Conservation (phyloP, 2,113 vertebrate species). For the Mirza zaza region DNA sequence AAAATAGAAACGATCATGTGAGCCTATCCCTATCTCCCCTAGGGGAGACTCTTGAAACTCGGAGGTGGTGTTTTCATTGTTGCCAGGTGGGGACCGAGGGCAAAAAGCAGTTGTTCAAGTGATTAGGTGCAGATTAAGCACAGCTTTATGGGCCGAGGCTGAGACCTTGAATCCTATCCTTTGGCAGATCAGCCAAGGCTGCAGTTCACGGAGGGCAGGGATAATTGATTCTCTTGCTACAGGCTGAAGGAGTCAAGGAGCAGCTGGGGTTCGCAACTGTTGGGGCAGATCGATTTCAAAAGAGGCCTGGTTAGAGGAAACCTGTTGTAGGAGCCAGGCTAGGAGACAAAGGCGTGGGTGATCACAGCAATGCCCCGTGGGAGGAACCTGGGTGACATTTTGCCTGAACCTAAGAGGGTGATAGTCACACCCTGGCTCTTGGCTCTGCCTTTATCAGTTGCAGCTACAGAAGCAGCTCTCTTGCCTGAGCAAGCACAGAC, state of each 20-base stretch:
- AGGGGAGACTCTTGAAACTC: neutral
- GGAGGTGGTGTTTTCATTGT: neutral
- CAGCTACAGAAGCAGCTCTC: neutral
- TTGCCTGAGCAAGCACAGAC: neutral
- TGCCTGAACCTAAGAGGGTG: neutral
- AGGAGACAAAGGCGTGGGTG: neutral
- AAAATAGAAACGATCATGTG: neutral
- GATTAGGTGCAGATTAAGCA: slow-evolving; percentile 51
- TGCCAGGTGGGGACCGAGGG: slow-evolving; percentile 56
- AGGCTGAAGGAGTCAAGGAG: neutral
- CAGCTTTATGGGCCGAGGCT: neutral
- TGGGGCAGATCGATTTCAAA: slow-evolving; percentile 69
- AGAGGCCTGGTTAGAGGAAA: neutral
- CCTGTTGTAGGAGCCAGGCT: neutral
- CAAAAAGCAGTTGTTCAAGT: slow-evolving; percentile 53
- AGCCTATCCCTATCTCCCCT: neutral
- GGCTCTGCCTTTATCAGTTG: neutral
- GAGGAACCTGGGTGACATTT: neutral
- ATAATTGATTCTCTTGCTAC: slow-evolving; percentile 60
- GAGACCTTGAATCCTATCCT: neutral
- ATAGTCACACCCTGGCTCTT: neutral
- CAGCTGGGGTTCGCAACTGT: slow-evolving; percentile 77
- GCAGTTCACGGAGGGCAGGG: neutral
- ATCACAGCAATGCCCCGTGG: neutral
- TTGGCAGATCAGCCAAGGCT: neutral